Conservation (phyloP, 2,113 vertebrate species). For the Zeus faber region DNA sequence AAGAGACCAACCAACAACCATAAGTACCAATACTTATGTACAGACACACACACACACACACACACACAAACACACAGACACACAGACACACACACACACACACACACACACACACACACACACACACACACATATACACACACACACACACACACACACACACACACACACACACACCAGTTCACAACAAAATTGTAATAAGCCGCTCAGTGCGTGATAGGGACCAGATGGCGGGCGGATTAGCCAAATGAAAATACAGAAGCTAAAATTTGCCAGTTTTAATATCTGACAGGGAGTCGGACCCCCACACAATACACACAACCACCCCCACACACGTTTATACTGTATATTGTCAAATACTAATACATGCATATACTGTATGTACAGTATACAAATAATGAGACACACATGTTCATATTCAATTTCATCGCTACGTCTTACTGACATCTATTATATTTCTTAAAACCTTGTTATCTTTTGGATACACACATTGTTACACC, state of each 20-base stretch:
- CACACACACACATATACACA: constrained; percentile 6
- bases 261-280: constrained; percentile 74
- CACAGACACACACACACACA: constrained; percentile 1
- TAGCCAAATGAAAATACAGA: constrained; percentile 78
- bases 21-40: too few species aligned
- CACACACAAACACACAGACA: not conserved
- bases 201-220: constrained; percentile 36
- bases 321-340: constrained; percentile 8
- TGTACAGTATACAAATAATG: too few species aligned
- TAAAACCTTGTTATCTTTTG: too few species aligned
- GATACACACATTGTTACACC: too few species aligned
- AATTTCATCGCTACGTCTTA: too few species aligned
- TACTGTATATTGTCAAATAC: too few species aligned
- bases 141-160: constrained; percentile 2
- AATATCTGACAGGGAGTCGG: constrained; percentile 75
- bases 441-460: too few species aligned
- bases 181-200: constrained; percentile 43
- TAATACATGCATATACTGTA: not conserved
- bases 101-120: constrained; percentile 7
- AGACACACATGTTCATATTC: too few species aligned
- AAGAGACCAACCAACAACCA: too few species aligned
- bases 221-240: constrained; percentile 79
- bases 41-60: constrained; percentile 6
- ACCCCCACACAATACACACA: constrained; percentile 39
- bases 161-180: constrained; percentile 17